These are phyloP conservation scores for Lepidocolaptes lacrymiger DNA, from an alignment of 2,797 vertebrate species.

Conservation along the genomic window DNA sequence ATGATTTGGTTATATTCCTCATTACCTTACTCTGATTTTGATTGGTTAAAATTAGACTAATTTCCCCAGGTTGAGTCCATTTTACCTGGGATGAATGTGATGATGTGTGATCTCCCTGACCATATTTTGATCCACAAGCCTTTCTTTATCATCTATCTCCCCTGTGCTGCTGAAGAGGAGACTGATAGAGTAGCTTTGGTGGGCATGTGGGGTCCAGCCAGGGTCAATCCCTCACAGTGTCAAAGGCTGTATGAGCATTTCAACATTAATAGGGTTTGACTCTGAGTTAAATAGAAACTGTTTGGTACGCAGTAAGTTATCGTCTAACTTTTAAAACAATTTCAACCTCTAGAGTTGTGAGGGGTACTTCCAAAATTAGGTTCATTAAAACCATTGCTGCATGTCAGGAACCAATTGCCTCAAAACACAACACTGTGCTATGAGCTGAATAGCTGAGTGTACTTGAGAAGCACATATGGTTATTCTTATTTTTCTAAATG, in stretches of 20 bases:
- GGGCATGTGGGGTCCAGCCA: neutral
- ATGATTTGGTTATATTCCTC: neutral
- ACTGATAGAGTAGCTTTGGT: neutral
- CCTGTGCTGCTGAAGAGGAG: neutral
- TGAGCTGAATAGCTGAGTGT: neutral
- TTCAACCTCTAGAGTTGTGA: neutral
- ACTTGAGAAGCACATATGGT: neutral
- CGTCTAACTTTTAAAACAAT: neutral
- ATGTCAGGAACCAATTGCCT: neutral
- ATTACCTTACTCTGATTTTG: neutral
- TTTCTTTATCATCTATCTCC: neutral
- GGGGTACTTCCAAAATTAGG: neutral
- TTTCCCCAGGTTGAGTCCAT: neutral
- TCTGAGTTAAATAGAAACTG: neutral
- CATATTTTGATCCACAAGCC: neutral
- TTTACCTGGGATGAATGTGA: neutral
- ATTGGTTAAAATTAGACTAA: neutral
- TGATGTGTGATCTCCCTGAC: neutral
- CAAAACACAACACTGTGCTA: neutral
- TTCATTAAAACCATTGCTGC: neutral
- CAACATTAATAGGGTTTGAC: neutral
- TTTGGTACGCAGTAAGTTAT: neutral
- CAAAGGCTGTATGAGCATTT: neutral
- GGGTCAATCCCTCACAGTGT: too few species aligned
- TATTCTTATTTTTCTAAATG: neutral